Evolutionary conservation across 2,888 invertebrate species (phyloP), one percentile per base, ranked within the genome.

Genomic region (Coenonympha glycerion): DNA sequence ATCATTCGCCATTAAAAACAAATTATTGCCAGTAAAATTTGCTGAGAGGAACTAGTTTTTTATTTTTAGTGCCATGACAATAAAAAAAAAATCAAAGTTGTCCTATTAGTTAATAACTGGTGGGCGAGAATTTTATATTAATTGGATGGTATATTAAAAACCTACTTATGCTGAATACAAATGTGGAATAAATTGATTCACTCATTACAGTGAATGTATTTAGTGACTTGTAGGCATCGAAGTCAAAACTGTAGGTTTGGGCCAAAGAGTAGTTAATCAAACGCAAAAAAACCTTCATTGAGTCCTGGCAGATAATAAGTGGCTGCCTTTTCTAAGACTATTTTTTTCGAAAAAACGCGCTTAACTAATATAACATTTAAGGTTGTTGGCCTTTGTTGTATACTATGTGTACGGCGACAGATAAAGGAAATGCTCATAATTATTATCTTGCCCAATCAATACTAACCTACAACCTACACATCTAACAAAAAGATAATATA

Each of bases 51-150:
- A 30, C 30, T 18, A 41, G 41, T 41, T 41, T 30, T 41, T 22
- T 40, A 41, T 16, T 41, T 41, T 41, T 6, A 19, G 19, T 11
- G 9, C 19, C 41, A 19, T 6, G 8, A 41, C 41, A 41, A 41
- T 19, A 30, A 41, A 36, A 41, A 19, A 30, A 41, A 36, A 41
- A 41, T 18, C 9, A 41, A 30, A 30, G 30, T 19, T n/a, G 41
- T 30, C 19, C 28, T 18, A 28, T 41, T 41, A 41, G 11, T 41
- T 11, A 19, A 19, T 28, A 41, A 9, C 30, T 30, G 28, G 41
- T 28, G 19, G 41, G 28, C 19, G 18, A 30, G 11, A 30, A 11
- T 19, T 30, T 19, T 4, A 19, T 30, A 41, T 41, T 41, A 41
- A 41, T 41, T 30, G 19, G 19, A 9, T n/a, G n/a, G n/a, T 41